Evolutionary conservation across 2,797 vertebrate genomes (phyloP).

Genomic region (Brachyalestes nurse): DNA sequence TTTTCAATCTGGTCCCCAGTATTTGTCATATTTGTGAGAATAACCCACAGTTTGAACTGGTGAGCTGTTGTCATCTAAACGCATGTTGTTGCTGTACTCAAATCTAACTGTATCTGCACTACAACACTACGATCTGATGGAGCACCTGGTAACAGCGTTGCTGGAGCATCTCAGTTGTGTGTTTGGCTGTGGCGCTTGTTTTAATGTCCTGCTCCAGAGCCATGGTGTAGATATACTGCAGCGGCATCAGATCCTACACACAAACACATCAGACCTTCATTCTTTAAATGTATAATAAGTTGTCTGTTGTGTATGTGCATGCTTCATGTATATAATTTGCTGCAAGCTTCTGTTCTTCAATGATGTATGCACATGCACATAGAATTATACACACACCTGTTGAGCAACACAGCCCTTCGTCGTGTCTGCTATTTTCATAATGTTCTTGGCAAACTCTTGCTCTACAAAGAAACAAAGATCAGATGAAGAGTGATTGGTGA

Average conservation of each 20-base stretch:
- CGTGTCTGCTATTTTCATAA: slow-evolving; percentile 84
- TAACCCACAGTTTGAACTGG: no score
- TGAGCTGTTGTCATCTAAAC: no score
- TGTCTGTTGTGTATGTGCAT: no score
- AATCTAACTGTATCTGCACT: not conserved
- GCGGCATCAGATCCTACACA: slow-evolving; percentile 86
- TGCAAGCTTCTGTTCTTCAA: no score
- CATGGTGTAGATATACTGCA: slow-evolving; percentile 85
- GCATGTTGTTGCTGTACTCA: not conserved
- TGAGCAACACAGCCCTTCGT: slow-evolving; percentile 78
- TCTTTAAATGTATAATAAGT: not conserved
- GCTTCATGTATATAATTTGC: not conserved
- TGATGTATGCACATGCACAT: no score
- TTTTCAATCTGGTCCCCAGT: no score
- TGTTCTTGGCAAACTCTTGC: slow-evolving; percentile 88
- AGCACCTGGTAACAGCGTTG: slow-evolving; percentile 89
- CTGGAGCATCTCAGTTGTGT: slow-evolving; percentile 79
- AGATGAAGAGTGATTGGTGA: not conserved
- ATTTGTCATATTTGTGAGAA: no score
- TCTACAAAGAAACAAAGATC: slow-evolving; percentile 73
- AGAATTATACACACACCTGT: slow-evolving; percentile 78
- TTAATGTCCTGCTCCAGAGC: slow-evolving; percentile 88
- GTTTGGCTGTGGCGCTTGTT: slow-evolving; percentile 72
- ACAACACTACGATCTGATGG: not conserved
- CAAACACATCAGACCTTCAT: not conserved